A percentile compares a stretch with the other conserved stretches of the same genome.
phyloP scores from a whole-genome alignment of 2,113 vertebrate genomes.

The Campylomormyrus numenius region DNA sequence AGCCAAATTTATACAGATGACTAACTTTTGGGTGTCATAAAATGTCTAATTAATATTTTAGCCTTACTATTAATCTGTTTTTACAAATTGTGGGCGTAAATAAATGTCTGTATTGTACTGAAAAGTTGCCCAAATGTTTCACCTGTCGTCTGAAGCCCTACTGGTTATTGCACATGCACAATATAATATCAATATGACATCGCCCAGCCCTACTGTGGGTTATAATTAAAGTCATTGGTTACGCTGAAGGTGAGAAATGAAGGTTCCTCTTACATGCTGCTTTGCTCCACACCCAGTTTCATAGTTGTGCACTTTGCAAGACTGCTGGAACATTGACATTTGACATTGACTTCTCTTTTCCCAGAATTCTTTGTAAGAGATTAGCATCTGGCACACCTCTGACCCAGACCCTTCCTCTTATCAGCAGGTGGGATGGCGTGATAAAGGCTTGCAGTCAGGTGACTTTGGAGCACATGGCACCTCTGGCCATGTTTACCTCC shows the following conservation, averaged over 20 bases:
- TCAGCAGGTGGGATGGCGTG: background rate
- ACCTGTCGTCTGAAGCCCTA: too few species aligned
- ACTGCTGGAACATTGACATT: conserved; percentile 3
- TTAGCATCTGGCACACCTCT: conserved; percentile 13
- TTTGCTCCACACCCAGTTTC: background rate
- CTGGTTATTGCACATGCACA: too few species aligned
- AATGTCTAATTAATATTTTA: too few species aligned
- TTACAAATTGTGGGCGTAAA: too few species aligned
- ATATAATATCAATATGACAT: too few species aligned
- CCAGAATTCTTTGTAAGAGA: conserved; percentile 20
- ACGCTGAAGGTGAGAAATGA: background rate
- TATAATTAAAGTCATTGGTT: background rate
- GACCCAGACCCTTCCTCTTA: conserved; percentile 5
- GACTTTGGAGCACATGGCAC: background rate
- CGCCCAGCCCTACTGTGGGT: too few species aligned
- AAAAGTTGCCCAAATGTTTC: too few species aligned
- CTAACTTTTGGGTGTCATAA: too few species aligned
- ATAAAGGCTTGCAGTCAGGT: conserved; percentile 12
- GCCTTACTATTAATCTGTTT: too few species aligned
- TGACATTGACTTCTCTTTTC: conserved; percentile 9
- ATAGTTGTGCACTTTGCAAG: conserved; percentile 31
- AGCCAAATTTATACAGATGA: too few species aligned
- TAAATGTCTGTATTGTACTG: too few species aligned
- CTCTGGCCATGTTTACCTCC: background rate
- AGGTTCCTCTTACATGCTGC: background rate